Conservation (phyloP, 2,113 vertebrate species). For the Strigops habroptila region DNA sequence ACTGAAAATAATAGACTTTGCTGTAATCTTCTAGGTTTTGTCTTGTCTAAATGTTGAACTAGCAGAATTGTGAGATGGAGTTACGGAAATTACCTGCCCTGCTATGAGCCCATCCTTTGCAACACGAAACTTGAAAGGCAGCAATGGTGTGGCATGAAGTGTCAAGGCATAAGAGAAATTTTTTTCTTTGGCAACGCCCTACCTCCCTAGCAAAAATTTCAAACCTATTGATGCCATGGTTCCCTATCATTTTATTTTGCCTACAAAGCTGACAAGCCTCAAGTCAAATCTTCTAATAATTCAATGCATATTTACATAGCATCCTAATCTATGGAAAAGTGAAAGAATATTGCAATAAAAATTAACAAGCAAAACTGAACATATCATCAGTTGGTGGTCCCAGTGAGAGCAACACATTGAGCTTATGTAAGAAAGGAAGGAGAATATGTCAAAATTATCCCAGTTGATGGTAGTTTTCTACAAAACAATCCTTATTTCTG, state of each 20-base stretch:
- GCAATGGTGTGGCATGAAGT: neutral
- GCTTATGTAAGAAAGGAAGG: neutral
- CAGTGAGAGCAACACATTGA: neutral
- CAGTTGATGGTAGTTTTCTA: neutral
- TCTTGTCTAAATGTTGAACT: neutral
- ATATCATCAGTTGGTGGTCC: neutral
- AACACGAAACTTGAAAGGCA: neutral
- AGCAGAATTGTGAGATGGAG: neutral
- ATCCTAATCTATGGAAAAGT: neutral
- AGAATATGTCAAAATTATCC: neutral
- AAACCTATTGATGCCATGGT: neutral
- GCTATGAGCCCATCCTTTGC: neutral
- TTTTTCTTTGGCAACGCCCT: neutral
- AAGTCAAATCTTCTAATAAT: neutral
- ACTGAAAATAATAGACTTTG: neutral
- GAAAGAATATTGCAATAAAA: neutral
- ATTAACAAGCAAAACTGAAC: neutral
- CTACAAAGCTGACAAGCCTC: neutral
- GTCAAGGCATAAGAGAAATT: neutral
- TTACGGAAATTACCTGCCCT: neutral
- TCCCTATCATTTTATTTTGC: neutral
- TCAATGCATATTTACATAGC: neutral
- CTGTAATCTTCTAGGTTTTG: neutral
- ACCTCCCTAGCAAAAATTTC: neutral
- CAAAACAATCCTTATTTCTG: neutral